Conservation (phyloP, 2,888 invertebrate species). For the Machimus rusticus region DNA sequence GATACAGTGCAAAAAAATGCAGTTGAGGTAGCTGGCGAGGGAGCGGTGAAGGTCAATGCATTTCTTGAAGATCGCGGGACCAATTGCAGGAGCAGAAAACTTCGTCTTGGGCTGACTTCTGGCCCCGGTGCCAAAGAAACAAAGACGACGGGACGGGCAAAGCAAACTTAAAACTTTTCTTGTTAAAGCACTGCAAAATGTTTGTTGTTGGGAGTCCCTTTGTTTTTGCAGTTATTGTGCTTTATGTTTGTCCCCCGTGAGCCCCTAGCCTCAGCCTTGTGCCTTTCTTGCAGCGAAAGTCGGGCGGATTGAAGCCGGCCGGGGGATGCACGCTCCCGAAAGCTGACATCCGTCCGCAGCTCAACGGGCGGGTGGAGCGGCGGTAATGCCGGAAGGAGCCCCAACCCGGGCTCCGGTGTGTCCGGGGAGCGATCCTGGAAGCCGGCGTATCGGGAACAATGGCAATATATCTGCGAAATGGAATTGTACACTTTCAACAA, state of each 20-base stretch:
- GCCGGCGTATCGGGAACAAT: slow-evolving; percentile 16
- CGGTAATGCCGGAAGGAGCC: neutral
- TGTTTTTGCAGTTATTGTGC: slow-evolving; percentile 33
- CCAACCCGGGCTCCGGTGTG: neutral
- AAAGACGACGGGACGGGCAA: neutral
- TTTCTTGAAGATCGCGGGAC: neutral
- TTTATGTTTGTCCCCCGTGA: neutral
- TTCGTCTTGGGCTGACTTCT: neutral
- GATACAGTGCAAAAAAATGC: neutral
- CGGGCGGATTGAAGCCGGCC: neutral
- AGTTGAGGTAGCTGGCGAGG: neutral
- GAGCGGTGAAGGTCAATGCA: neutral
- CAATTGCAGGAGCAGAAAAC: slow-evolving; percentile 3
- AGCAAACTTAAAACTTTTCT: slow-evolving; percentile 25
- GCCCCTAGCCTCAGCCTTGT: neutral
- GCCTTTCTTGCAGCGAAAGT: neutral
- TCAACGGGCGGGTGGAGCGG: neutral
- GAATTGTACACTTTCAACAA: slow-evolving; percentile 29
- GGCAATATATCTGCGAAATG: slow-evolving; percentile 21
- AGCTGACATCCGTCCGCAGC: neutral
- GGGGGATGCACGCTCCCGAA: neutral
- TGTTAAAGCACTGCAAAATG: slow-evolving; percentile 18
- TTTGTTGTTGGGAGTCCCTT: slow-evolving; percentile 2
- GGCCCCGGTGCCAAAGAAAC: neutral
- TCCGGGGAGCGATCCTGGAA: neutral